These are phyloP conservation scores for Emys orbicularis DNA, from an alignment of 2,797 vertebrate species.

Conservation along the genomic window DNA sequence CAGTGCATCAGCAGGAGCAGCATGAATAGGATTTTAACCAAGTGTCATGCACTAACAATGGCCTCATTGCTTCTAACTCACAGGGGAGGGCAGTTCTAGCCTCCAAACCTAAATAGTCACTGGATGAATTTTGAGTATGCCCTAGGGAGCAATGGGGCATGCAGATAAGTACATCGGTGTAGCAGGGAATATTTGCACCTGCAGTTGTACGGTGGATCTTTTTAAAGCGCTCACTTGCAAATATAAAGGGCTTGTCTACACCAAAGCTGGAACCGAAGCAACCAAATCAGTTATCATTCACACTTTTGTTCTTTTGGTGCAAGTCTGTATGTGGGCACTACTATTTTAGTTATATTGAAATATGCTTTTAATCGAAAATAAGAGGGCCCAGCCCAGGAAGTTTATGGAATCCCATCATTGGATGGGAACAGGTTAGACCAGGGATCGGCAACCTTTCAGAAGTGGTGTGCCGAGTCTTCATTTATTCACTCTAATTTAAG, in stretches of 20 bases:
- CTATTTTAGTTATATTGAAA: not conserved
- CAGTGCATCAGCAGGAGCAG: rapidly evolving
- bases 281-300: slow-evolving; percentile 7
- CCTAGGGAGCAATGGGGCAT: not conserved
- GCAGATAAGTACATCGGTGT: not conserved
- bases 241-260: not conserved
- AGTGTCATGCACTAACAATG: rapidly evolving
- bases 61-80: not conserved
- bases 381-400: not conserved
- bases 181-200: not conserved
- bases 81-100: not conserved
- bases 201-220: rapidly evolving
- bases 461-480: no score
- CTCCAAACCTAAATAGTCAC: not conserved
- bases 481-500: no score
- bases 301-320: not conserved
- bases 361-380: not conserved
- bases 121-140: not conserved
- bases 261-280: not conserved
- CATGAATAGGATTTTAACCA: not conserved
- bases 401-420: not conserved
- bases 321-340: not conserved
- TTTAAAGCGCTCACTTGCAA: not conserved
- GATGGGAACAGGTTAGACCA: not conserved
- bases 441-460: no score